Evolutionary conservation across 2,113 vertebrate genomes (phyloP).

Genomic region (Hypanus sabinus): DNA sequence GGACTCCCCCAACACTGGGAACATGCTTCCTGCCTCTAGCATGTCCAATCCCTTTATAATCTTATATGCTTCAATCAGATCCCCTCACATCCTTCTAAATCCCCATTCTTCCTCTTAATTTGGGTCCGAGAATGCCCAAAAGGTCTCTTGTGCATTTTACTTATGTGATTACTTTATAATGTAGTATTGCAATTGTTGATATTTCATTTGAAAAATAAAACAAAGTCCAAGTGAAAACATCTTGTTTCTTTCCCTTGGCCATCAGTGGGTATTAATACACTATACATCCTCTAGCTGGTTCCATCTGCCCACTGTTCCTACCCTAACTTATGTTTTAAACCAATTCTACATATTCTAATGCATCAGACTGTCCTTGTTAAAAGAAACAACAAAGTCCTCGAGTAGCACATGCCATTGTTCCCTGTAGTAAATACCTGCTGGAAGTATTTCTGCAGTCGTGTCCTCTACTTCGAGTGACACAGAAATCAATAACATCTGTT

Average conservation of each 20-base stretch:
- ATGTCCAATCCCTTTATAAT: no score
- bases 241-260: neutral
- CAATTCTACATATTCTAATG: neutral
- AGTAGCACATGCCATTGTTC: neutral
- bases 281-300: neutral
- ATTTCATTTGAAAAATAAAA: neutral
- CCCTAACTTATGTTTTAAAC: neutral
- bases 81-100: no score
- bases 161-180: neutral
- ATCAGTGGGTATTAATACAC: neutral
- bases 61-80: no score
- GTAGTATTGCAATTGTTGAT: neutral
- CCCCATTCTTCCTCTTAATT: neutral
- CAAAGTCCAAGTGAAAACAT: neutral
- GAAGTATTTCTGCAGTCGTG: neutral
- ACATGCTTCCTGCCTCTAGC: no score
- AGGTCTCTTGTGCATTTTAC: neutral
- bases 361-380: neutral
- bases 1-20: no score
- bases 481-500: no score
- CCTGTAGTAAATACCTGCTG: neutral
- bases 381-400: neutral
- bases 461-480: neutral
- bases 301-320: no score
- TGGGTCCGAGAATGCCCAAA: neutral